phyloP scores from a whole-genome alignment of 2,113 vertebrate genomes.

The Trachemys scripta region DNA sequence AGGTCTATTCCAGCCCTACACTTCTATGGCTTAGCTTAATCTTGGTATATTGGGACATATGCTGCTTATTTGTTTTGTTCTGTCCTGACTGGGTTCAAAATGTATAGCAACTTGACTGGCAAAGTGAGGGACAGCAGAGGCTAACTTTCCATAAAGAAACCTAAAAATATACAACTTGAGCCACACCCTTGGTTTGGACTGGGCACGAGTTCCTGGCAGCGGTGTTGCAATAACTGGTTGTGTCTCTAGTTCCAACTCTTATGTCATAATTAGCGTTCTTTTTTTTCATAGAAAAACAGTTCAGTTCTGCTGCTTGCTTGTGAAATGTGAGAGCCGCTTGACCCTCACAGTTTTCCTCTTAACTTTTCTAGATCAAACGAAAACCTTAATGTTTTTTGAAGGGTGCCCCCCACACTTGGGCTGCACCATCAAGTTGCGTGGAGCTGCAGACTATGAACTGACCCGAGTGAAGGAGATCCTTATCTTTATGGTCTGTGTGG shows the following conservation, averaged over 20 bases:
- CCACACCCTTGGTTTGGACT: background rate
- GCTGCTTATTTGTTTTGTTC: background rate
- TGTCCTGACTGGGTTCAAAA: background rate
- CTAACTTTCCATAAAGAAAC: background rate
- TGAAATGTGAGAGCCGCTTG: background rate
- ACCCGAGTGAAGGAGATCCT: constrained; percentile 97
- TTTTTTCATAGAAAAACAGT: background rate
- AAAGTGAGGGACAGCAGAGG: background rate
- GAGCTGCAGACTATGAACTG: constrained; percentile 94
- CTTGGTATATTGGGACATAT: background rate
- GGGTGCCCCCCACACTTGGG: constrained; percentile 94
- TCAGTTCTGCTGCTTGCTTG: background rate
- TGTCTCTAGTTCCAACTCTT: background rate
- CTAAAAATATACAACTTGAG: background rate
- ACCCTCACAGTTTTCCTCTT: background rate
- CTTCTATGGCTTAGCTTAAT: background rate
- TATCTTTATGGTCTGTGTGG: constrained; percentile 95
- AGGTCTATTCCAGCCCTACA: background rate
- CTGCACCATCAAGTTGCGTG: constrained; percentile 95
- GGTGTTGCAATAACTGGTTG: background rate
- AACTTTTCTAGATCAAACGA: constrained; percentile 85
- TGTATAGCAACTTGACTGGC: background rate
- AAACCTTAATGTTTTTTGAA: constrained; percentile 98
- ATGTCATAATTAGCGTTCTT: background rate
- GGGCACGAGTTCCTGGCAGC: background rate